Percentiles rank a stretch among this genome's conserved stretches.
Evolutionary conservation across 2,113 vertebrate genomes (phyloP).

Genomic region (Sander vitreus): DNA sequence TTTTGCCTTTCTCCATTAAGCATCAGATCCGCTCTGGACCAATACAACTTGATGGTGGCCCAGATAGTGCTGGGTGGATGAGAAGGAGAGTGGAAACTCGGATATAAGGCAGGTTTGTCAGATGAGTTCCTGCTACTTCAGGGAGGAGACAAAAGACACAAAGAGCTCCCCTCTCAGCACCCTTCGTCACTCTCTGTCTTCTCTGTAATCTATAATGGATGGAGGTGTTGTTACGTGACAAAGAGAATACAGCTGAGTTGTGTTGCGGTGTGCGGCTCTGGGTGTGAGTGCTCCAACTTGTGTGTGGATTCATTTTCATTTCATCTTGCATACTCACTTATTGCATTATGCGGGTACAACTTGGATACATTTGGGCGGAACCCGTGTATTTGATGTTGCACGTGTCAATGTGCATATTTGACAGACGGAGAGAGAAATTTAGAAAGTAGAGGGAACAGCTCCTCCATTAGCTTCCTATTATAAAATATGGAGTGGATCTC

Average conservation of each 20-base stretch:
- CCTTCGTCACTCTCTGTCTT: conserved; percentile 61
- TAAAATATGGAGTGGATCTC: conserved; percentile 69
- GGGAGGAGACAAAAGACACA: conserved; percentile 64
- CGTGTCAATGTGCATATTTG: conserved; percentile 44
- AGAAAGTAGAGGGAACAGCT: conserved; percentile 32
- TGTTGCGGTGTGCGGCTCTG: not conserved
- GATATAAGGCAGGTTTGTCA: conserved; percentile 65
- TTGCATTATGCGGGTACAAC: not conserved
- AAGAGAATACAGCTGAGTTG: conserved; percentile 61
- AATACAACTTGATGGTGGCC: conserved; percentile 57
- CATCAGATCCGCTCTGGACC: conserved; percentile 56
- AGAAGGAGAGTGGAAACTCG: conserved; percentile 37
- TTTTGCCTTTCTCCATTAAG: conserved; percentile 61
- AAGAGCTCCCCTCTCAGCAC: conserved; percentile 55
- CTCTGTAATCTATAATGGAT: conserved; percentile 81
- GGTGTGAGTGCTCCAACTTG: conserved; percentile 20
- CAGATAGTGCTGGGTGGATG: conserved; percentile 45
- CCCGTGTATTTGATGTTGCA: conserved; percentile 32
- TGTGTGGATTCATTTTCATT: conserved; percentile 25
- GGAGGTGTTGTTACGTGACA: conserved; percentile 74
- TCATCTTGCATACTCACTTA: conserved; percentile 23
- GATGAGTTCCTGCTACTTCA: conserved; percentile 57
- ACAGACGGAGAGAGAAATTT: conserved; percentile 14
- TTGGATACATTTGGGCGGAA: conserved; percentile 25
- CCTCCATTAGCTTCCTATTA: conserved; percentile 72